Conservation (phyloP, 2,113 vertebrate genomes). For the Sturnira hondurensis region DNA sequence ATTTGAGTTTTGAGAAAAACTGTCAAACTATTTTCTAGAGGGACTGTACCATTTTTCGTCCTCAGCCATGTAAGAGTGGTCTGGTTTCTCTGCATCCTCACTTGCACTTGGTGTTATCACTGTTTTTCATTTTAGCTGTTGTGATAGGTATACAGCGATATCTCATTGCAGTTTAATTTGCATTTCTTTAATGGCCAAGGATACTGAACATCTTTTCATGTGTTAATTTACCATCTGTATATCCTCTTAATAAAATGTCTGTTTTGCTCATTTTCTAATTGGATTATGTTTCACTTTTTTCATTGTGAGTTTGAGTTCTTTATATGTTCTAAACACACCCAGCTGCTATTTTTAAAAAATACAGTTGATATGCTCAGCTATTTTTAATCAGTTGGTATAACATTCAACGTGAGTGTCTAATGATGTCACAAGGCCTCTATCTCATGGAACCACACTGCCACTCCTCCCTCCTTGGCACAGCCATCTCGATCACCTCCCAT, state of each 20-base stretch:
- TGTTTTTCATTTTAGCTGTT: neutral
- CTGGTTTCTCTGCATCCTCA: neutral
- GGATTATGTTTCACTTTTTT: neutral
- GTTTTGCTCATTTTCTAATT: neutral
- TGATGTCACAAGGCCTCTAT: constrained; percentile 41
- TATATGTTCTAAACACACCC: neutral
- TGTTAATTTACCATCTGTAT: neutral
- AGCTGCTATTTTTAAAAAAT: neutral
- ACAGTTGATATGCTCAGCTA: neutral
- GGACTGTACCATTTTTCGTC: neutral
- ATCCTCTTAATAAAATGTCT: neutral
- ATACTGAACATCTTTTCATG: neutral
- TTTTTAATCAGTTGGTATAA: constrained; percentile 50
- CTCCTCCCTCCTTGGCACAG: constrained; percentile 57
- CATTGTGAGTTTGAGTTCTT: neutral
- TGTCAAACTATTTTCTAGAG: neutral
- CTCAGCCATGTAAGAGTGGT: neutral
- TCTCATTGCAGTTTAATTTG: neutral
- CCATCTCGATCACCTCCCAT: constrained; percentile 8
- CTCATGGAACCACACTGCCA: constrained; percentile 31
- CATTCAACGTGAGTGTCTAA: constrained; percentile 17
- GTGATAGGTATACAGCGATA: neutral
- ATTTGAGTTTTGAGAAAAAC: neutral
- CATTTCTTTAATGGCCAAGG: neutral
- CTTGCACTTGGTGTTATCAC: neutral